Evolutionary conservation across 30 jellyfish, hydroid and myxozoan genomes (phyloP).

Genomic region (Aurelia aurita): DNA sequence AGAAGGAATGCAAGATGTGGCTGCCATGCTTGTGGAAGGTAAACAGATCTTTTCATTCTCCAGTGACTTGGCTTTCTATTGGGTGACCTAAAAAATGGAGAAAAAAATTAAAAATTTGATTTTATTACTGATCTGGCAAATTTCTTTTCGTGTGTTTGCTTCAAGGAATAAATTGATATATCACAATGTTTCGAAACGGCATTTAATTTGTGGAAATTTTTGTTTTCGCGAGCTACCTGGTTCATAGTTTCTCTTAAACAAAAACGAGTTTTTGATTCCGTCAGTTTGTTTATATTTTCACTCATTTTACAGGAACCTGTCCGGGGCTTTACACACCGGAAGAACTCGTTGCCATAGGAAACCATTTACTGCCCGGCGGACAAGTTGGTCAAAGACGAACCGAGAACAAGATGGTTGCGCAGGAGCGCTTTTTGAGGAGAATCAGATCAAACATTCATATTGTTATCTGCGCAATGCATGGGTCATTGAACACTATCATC

Average conservation of each 20-base stretch:
- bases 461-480: conserved; percentile 51
- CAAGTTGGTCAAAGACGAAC: conserved; percentile 59
- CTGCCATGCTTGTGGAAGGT: conserved; percentile 71
- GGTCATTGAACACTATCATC: conserved; percentile 9
- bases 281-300: no score
- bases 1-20: conserved; percentile 59
- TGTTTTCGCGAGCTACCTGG: no score
- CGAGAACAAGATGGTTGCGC: conserved; percentile 67
- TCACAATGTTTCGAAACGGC: no score
- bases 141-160: no score
- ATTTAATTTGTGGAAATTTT: no score
- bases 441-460: conserved; percentile 68
- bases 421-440: conserved; percentile 69
- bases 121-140: no score
- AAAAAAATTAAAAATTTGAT: no score
- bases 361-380: conserved; percentile 80
- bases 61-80: no score
- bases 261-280: no score
- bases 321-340: conserved; percentile 77
- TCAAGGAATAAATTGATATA: no score
- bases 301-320: conserved; percentile 62
- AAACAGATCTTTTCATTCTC: no score
- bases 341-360: conserved; percentile 55
- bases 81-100: no score
- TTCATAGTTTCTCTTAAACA: background rate